Conservation (phyloP, 2,113 vertebrate genomes). For the Mormoops blainvillei region DNA sequence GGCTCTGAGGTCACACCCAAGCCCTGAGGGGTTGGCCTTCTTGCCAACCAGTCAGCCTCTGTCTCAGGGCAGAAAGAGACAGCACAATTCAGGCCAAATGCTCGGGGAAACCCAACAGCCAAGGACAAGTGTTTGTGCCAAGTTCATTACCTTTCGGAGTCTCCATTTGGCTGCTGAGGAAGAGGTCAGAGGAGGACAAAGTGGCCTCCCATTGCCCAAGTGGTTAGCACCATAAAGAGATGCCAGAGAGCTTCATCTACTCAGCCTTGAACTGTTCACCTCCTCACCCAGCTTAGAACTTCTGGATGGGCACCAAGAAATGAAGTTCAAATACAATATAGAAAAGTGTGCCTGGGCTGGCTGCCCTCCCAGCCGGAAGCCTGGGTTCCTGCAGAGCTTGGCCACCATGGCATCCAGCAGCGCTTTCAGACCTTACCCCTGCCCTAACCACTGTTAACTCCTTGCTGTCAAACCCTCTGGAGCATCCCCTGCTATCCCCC, state of each 20-base stretch:
- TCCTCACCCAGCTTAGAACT: not conserved
- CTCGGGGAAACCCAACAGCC: not conserved
- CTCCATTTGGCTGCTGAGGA: not conserved
- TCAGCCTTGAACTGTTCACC: not conserved
- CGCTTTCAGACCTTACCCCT: not conserved
- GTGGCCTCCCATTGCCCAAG: not conserved
- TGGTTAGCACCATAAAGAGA: not conserved
- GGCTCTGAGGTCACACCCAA: not conserved
- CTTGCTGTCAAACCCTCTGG: not conserved
- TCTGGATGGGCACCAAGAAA: not conserved
- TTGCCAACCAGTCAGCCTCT: not conserved
- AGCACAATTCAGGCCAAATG: not conserved
- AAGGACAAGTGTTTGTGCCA: not conserved
- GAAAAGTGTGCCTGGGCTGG: not conserved
- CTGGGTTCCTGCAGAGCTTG: not conserved
- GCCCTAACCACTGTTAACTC: not conserved
- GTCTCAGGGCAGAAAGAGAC: not conserved
- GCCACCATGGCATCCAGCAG: not conserved
- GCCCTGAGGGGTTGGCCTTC: not conserved
- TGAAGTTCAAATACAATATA: not conserved
- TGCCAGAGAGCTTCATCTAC: not conserved
- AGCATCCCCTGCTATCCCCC: not conserved
- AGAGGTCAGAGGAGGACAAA: not conserved
- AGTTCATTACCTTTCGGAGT: not conserved
- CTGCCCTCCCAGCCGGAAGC: not conserved